phyloP scores from a whole-genome alignment of 1,140 invertebrate genomes.

The Sycophaga agraensis region DNA sequence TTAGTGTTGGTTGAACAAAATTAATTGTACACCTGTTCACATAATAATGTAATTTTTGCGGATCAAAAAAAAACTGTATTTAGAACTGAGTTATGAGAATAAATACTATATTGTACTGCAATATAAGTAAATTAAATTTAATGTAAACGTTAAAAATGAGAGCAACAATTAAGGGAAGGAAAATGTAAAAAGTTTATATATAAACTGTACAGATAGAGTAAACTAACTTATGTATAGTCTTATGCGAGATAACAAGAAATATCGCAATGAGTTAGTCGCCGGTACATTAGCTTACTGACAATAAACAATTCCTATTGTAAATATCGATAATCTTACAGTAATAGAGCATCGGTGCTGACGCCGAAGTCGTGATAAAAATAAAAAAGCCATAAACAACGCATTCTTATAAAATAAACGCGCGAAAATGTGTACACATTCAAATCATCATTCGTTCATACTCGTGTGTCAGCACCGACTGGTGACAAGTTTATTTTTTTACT shows the following conservation, averaged over 20 bases:
- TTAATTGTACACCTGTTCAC: too few species aligned
- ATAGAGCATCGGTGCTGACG: slow-evolving; percentile 18
- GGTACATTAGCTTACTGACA: slow-evolving; percentile 18
- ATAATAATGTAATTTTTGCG: too few species aligned
- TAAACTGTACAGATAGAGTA: slow-evolving; percentile 31
- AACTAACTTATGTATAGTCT: slow-evolving; percentile 30
- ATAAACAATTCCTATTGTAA: slow-evolving; percentile 35
- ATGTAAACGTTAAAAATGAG: slow-evolving; percentile 15
- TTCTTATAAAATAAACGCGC: slow-evolving; percentile 31
- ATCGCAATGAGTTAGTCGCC: slow-evolving; percentile 27
- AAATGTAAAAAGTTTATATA: slow-evolving; percentile 28
- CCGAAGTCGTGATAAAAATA: slow-evolving; percentile 14
- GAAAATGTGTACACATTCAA: slow-evolving; percentile 28
- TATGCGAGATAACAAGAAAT: slow-evolving; percentile 26
- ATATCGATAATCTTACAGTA: slow-evolving; percentile 31
- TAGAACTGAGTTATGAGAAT: slow-evolving; percentile 15
- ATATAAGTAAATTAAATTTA: slow-evolving; percentile 26
- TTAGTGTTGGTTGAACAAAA: too few species aligned
- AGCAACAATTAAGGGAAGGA: slow-evolving; percentile 1
- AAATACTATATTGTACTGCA: slow-evolving; percentile 31
- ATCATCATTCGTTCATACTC: slow-evolving; percentile 24
- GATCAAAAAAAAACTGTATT: slow-evolving; percentile 17
- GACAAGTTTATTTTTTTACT: slow-evolving; percentile 25
- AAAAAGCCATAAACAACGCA: slow-evolving; percentile 19
- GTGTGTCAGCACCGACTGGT: slow-evolving; percentile 41